Conservation (phyloP, 2,113 vertebrate species). For the Platichthys flesus region DNA sequence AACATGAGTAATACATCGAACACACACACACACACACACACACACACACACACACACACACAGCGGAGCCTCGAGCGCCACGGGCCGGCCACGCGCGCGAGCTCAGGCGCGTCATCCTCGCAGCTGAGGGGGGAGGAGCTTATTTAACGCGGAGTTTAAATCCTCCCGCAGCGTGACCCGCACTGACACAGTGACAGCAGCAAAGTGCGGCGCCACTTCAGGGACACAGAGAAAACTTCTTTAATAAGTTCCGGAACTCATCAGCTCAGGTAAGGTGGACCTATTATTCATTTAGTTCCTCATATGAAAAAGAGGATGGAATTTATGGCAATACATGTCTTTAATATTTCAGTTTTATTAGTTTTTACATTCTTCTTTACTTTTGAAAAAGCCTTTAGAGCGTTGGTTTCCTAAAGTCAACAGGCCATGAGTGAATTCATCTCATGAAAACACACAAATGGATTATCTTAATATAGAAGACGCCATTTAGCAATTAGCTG, state of each 20-base stretch:
- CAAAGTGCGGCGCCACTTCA: conserved; percentile 8
- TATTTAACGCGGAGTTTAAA: conserved; percentile 67
- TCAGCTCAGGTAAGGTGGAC: conserved; percentile 37
- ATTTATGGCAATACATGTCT: too few species aligned
- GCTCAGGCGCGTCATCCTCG: conserved; percentile 20
- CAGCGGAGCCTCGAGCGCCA: conserved; percentile 65
- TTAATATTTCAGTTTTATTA: background rate
- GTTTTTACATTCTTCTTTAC: background rate
- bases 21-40: background rate
- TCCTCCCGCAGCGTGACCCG: conserved; percentile 61
- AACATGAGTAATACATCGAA: background rate
- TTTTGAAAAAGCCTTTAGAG: background rate
- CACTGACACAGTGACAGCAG: conserved; percentile 37
- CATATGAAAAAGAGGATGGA: too few species aligned
- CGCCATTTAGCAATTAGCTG: background rate
- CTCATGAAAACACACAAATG: background rate
- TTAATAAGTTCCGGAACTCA: conserved; percentile 16
- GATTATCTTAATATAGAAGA: background rate
- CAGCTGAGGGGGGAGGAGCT: conserved; percentile 67
- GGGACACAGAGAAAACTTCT: conserved; percentile 23
- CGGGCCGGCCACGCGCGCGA: conserved; percentile 82
- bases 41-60: background rate
- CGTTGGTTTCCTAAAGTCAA: background rate
- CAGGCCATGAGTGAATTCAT: background rate
- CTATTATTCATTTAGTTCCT: too few species aligned